Evolutionary conservation across 2,797 vertebrate genomes (phyloP), one percentile per base, ranked within the genome.

Genomic region (Eidolon dupreanum): DNA sequence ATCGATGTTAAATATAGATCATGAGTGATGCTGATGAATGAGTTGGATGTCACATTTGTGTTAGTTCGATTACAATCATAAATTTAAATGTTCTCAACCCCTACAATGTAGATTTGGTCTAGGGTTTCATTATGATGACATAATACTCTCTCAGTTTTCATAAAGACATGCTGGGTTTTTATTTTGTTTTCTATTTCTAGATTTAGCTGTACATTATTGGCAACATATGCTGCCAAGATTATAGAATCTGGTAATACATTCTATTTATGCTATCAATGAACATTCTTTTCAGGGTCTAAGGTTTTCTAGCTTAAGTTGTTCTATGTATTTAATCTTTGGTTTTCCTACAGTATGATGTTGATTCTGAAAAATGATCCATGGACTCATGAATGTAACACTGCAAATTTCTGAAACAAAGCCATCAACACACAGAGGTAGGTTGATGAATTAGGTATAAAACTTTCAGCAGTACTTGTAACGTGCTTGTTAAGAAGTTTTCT

Each of bases 121-220:
- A 83, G 59, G 66, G 46, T 49, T 96, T 95, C 95, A 94, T 95
- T 96, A 96, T 71, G 68, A 91, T 94, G 94, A 96, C 96, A 96
- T 96, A 91, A 95, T 83, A 83, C 51, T 90, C 86, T 66, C 77
- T 84, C 85, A 12, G 75, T 97, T 95, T 96, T 91, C 94, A 95
- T 96, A 73, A 94, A 94, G 96, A 93, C 93, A 96, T 79, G 94
- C 86, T 96, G 93, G 82, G 59, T 94, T 96, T 96, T 93, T 83
- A 96, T 91, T 84, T 87, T 96, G 88, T 81, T 96, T 96, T 96
- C 91, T 96, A 86, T 95, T 92, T 97, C 95, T 74, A 95, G 90
- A 85, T 65, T 84, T 83, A 90, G 90, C 66, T 41, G 28, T 94
- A 92, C 28, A 55, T 89, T 96, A 96, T 68, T 94, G 82, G 83